phyloP scores from a whole-genome alignment of 23 tunicate genomes.

The Styela clava region DNA sequence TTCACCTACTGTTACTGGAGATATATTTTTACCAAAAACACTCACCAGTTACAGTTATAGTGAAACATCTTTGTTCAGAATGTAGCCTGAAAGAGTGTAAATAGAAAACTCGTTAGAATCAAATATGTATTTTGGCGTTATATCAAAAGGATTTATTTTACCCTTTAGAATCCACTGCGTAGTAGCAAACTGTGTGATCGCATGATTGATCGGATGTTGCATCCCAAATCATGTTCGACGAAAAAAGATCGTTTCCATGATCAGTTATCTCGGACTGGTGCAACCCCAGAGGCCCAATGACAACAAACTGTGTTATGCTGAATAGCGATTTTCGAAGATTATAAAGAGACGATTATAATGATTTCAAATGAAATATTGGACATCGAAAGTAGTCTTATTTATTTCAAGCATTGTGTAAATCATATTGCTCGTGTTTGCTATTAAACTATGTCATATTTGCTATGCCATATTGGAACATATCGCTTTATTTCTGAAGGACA shows the following conservation, averaged over 20 bases:
- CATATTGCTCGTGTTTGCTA: too few relatives aligned
- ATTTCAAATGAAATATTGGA: too few relatives aligned
- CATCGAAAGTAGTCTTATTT: not conserved
- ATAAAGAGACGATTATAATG: too few relatives aligned
- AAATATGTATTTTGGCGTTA: not conserved
- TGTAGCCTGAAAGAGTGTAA: not conserved
- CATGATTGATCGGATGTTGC: not conserved
- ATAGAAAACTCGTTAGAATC: not conserved
- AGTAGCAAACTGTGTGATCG: not conserved
- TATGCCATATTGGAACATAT: too few relatives aligned
- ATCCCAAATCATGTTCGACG: not conserved
- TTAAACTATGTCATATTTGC: too few relatives aligned
- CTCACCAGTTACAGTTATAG: conserved; percentile 3
- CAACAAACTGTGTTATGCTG: not conserved
- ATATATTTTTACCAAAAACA: too few relatives aligned
- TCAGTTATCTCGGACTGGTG: not conserved
- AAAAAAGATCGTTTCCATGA: not conserved
- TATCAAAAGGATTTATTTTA: not conserved
- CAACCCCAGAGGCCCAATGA: conserved; percentile 8
- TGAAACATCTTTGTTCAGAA: not conserved
- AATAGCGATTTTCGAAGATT: too few relatives aligned
- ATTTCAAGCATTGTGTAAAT: not conserved
- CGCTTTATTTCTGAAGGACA: too few relatives aligned
- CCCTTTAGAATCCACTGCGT: conserved; percentile 12
- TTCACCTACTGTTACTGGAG: too few relatives aligned